These are phyloP conservation scores for Cryptophagus acutangulus DNA, from an alignment of 2,888 invertebrate species.

Conservation along the genomic window DNA sequence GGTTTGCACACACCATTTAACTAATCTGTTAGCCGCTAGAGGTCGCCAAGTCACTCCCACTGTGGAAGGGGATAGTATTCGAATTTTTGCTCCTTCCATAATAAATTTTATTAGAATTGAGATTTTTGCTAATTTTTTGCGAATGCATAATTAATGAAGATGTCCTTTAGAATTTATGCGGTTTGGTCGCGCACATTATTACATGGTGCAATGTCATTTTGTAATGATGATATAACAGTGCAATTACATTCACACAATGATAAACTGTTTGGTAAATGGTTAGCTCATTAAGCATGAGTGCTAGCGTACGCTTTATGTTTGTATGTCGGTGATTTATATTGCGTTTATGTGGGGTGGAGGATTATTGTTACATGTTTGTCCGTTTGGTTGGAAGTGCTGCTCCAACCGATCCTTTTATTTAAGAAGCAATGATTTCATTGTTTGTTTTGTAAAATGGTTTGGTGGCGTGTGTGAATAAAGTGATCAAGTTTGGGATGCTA, in stretches of 20 bases:
- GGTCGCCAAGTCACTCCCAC: no score
- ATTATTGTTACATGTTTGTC: slow-evolving; percentile 18
- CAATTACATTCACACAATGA: slow-evolving; percentile 40
- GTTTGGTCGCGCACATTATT: background rate
- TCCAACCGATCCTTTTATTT: no score
- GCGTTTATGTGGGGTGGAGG: slow-evolving; percentile 23
- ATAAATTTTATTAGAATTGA: no score
- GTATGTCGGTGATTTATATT: slow-evolving; percentile 19
- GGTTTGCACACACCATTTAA: slow-evolving; percentile 28
- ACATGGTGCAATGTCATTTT: slow-evolving; percentile 26
- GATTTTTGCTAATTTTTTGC: no score
- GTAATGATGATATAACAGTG: slow-evolving; percentile 40
- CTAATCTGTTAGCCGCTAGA: slow-evolving; percentile 20
- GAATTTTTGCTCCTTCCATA: no score
- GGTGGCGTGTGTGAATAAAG: no score
- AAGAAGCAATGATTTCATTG: no score
- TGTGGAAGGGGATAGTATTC: no score
- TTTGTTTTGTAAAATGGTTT: no score
- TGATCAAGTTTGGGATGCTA: no score
- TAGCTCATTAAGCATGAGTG: slow-evolving; percentile 38
- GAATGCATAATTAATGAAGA: no score
- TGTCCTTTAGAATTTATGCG: background rate
- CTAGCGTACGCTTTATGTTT: slow-evolving; percentile 29
- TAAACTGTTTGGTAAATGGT: slow-evolving; percentile 40
- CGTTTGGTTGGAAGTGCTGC: no score